Evolutionary conservation across 2,797 vertebrate species (phyloP).

Genomic region (Onychomys arenicola): DNA sequence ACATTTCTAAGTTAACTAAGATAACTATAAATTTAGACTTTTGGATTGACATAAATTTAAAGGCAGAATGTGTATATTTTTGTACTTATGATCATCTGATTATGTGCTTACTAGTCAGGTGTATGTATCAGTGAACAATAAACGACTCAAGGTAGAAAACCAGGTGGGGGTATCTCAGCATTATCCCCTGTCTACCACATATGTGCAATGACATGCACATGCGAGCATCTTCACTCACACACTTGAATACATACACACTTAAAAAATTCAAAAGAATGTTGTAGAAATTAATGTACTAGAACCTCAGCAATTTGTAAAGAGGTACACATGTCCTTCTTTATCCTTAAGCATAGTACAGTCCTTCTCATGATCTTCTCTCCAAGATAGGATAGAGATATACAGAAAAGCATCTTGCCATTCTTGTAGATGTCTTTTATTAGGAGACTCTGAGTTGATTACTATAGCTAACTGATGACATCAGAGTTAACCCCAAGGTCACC

Average conservation of each 20-base stretch:
- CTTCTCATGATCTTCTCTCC: neutral
- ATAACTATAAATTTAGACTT: neutral
- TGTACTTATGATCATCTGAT: neutral
- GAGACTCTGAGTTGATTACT: neutral
- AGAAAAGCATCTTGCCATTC: neutral
- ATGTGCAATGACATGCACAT: too few species aligned
- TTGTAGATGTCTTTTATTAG: neutral
- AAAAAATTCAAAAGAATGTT: neutral
- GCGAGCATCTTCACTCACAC: neutral
- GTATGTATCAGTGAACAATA: neutral
- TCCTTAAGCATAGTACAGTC: neutral
- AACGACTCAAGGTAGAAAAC: neutral
- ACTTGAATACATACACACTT: neutral
- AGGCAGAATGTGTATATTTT: neutral
- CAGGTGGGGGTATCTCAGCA: neutral
- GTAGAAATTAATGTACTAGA: neutral
- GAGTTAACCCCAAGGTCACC: neutral
- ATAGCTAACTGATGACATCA: neutral
- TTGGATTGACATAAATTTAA: neutral
- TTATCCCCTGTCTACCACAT: neutral
- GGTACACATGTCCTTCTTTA: neutral
- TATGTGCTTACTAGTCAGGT: neutral
- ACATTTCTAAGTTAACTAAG: neutral
- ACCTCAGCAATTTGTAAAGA: neutral
- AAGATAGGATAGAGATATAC: neutral